phyloP scores from a whole-genome alignment of 53 echinoderm and acorn worm species.

The Crossaster papposus region DNA sequence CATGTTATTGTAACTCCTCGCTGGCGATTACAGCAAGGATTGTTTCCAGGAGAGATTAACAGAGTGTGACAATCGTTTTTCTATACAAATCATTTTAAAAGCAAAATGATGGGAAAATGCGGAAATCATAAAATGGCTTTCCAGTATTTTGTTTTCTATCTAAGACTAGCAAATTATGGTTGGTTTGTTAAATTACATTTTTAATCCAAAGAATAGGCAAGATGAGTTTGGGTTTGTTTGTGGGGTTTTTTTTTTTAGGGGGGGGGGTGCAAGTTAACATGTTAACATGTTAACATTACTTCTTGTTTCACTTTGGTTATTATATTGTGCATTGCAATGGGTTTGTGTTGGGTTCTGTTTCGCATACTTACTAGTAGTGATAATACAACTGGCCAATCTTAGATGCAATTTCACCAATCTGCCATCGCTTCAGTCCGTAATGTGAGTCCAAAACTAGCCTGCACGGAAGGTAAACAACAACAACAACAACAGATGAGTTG shows the following conservation, averaged over 20 bases:
- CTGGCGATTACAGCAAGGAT: not conserved
- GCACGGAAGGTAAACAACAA: conserved; percentile 14
- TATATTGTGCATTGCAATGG: too few relatives aligned
- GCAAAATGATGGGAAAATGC: not conserved
- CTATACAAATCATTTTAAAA: not conserved
- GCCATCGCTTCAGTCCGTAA: conserved; percentile 98
- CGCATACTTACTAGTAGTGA: conserved; percentile 93
- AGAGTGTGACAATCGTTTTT: conserved; percentile 23
- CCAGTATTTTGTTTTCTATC: too few relatives aligned
- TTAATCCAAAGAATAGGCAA: too few relatives aligned
- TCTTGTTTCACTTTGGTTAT: too few relatives aligned
- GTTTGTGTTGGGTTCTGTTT: not conserved
- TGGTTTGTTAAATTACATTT: too few relatives aligned
- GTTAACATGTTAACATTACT: too few relatives aligned
- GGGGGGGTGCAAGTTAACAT: too few relatives aligned
- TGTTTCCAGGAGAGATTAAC: conserved; percentile 15
- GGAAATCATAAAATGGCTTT: too few relatives aligned
- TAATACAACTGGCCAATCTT: conserved; percentile 99
- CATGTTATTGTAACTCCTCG: conserved; percentile 36
- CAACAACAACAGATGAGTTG: not conserved
- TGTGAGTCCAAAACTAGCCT: conserved; percentile 82
- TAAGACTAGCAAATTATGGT: too few relatives aligned
- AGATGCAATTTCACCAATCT: conserved; percentile 98
- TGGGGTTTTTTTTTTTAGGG: too few relatives aligned
- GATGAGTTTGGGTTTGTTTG: too few relatives aligned